These are phyloP conservation scores for Tautogolabrus adspersus DNA, from an alignment of 2,113 vertebrate species.

Conservation along the genomic window DNA sequence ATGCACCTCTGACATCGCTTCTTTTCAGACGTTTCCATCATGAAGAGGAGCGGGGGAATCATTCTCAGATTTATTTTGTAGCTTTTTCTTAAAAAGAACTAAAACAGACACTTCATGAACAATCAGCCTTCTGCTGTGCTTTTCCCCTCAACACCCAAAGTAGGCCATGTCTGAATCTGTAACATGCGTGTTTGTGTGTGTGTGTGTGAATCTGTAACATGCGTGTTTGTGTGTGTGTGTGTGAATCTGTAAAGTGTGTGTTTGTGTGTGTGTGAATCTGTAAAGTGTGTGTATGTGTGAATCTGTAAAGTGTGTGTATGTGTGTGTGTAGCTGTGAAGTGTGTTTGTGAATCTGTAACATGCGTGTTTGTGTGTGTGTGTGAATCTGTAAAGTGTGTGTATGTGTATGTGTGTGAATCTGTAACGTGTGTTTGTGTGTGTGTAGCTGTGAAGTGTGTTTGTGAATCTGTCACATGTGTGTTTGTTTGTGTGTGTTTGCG, in stretches of 20 bases:
- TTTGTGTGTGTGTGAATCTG: not conserved
- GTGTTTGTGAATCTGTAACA: not conserved
- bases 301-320: slow-evolving; percentile 25
- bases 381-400: not conserved
- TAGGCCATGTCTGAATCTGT: slow-evolving; percentile 62
- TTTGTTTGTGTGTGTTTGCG: slow-evolving; percentile 11
- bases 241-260: not conserved
- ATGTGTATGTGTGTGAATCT: not conserved
- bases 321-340: no score
- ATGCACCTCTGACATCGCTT: not conserved
- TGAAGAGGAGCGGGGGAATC: not conserved
- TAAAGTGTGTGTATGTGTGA: not conserved
- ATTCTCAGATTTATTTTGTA: slow-evolving; percentile 24
- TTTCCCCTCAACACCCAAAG: slow-evolving; percentile 43
- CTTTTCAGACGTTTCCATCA: not conserved
- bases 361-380: no score
- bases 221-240: no score
- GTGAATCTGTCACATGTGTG: no score
- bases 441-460: slow-evolving; percentile 20
- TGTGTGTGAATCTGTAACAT: not conserved
- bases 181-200: no score
- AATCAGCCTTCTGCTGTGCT: slow-evolving; percentile 24
- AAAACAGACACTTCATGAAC: slow-evolving; percentile 2
- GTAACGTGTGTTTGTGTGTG: no score
- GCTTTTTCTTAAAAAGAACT: slow-evolving; percentile 28